phyloP scores from a whole-genome alignment of 2,797 vertebrate species.

The Lepilemur ruficaudatus region DNA sequence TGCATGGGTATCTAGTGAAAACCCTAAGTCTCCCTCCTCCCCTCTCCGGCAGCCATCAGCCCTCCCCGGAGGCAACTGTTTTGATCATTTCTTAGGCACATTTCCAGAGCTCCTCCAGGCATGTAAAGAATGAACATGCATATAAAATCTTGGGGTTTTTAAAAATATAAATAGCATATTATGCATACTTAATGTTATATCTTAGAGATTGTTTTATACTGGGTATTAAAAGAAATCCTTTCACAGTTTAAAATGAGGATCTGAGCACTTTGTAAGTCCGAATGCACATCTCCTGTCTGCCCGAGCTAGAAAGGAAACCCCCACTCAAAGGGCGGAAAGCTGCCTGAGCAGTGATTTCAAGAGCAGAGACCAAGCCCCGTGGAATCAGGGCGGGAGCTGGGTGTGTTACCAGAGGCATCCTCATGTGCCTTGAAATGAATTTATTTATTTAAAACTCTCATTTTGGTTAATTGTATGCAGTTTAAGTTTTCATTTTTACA shows the following conservation, averaged over 20 bases:
- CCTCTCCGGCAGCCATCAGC: background rate
- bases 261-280: background rate
- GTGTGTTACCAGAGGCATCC: background rate
- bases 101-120: background rate
- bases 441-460: background rate
- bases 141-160: background rate
- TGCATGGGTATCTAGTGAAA: background rate
- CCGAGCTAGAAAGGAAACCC: background rate
- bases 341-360: background rate
- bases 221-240: background rate
- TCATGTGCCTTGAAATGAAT: background rate
- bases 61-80: background rate
- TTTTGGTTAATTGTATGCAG: background rate
- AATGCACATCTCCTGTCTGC: background rate
- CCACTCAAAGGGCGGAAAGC: background rate
- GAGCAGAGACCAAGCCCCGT: background rate
- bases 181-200: background rate
- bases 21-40: background rate
- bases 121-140: background rate
- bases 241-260: background rate
- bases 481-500: constrained; percentile 6
- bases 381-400: too few species aligned
- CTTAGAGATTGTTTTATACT: background rate
- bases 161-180: background rate
- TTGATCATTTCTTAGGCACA: background rate